Conservation (phyloP, 2,888 invertebrate genomes). For the Bombylius major region DNA sequence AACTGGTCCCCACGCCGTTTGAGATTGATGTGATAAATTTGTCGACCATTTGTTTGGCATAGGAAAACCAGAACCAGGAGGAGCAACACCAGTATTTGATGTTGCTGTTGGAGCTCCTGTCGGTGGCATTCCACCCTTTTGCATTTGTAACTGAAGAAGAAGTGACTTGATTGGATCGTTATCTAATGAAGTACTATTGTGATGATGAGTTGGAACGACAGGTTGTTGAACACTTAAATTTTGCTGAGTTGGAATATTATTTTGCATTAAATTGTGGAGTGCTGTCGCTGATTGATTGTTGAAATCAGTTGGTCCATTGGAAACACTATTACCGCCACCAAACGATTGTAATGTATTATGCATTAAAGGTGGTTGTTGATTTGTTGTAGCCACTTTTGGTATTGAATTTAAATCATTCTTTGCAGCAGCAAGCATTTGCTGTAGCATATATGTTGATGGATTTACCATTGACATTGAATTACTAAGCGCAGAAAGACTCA, state of each 20-base stretch:
- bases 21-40: neutral
- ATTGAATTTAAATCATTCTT: constrained; percentile 14
- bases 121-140: constrained; percentile 14
- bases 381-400: neutral
- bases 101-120: neutral
- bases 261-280: constrained; percentile 11
- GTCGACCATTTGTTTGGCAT: constrained; percentile 2
- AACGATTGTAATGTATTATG: neutral
- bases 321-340: constrained; percentile 3
- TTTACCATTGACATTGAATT: constrained; percentile 27
- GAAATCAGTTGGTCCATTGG: constrained; percentile 2
- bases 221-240: neutral
- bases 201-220: neutral
- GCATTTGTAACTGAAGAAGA: constrained; percentile 37
- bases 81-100: neutral
- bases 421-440: constrained; percentile 22
- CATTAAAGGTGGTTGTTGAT: neutral
- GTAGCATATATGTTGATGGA: constrained; percentile 22
- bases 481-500: constrained; percentile 26
- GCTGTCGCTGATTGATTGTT: neutral
- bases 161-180: constrained; percentile 41
- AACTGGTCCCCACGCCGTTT: neutral
- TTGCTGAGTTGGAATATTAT: neutral
- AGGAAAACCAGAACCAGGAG: neutral
- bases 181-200: constrained; percentile 16